phyloP scores from a whole-genome alignment of 2,797 vertebrate genomes.

The Pseudotriccus pelzelni region DNA sequence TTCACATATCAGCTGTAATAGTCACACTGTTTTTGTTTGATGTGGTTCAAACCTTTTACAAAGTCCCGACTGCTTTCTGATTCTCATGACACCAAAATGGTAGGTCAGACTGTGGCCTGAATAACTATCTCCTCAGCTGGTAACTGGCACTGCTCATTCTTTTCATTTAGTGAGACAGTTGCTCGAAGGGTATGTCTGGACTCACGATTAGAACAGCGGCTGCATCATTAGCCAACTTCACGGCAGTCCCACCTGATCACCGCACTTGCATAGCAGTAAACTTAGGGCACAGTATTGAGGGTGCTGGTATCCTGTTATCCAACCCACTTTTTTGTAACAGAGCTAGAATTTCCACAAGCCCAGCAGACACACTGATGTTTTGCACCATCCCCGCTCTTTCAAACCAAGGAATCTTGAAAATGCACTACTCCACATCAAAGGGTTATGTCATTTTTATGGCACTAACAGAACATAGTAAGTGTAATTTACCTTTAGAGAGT shows the following conservation, averaged over 20 bases:
- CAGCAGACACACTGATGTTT: not conserved
- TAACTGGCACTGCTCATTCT: not conserved
- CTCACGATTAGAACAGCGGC: not conserved
- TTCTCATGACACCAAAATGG: not conserved
- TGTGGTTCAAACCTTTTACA: not conserved
- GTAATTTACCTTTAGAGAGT: not conserved
- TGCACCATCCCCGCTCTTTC: not conserved
- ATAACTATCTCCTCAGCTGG: not conserved
- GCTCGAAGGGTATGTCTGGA: not conserved
- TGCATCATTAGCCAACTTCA: not conserved
- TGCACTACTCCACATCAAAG: not conserved
- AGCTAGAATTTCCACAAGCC: not conserved
- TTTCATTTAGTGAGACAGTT: slow-evolving; percentile 11
- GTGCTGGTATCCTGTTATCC: not conserved
- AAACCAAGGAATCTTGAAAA: not conserved
- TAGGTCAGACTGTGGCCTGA: slow-evolving; percentile 36
- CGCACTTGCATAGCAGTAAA: not conserved
- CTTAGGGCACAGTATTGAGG: not conserved
- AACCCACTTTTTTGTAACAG: not conserved
- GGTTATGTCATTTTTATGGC: not conserved
- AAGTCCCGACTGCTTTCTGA: not conserved
- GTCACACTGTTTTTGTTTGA: not conserved
- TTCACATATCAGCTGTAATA: not conserved
- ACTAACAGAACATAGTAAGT: not conserved
- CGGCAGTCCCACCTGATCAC: not conserved